A percentile compares a stretch with the other conserved stretches of the same genome.
Evolutionary conservation across 2,113 vertebrate species (phyloP).

Genomic region (Elachura formosa): DNA sequence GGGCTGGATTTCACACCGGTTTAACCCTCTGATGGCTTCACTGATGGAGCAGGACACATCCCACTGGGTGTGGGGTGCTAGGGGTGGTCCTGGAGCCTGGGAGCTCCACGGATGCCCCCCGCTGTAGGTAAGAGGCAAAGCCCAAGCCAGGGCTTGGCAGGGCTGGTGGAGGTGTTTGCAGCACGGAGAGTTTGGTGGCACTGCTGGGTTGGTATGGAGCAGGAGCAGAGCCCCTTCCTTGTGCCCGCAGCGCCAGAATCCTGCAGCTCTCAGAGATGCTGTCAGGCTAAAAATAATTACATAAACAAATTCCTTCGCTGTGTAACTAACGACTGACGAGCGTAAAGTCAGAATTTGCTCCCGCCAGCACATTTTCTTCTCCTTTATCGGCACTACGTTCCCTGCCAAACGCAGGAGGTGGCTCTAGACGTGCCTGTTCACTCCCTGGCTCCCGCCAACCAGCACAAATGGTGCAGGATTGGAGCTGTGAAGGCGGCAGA

Average conservation of each 20-base stretch:
- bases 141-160: not conserved
- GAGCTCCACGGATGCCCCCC: not conserved
- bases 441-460: not conserved
- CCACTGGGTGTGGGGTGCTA: rapidly evolving
- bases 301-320: conserved; percentile 12
- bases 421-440: not conserved
- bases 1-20: not conserved
- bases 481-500: conserved; percentile 53
- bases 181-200: not conserved
- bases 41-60: not conserved
- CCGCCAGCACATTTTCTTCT: conserved; percentile 31
- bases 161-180: not conserved
- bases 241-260: rapidly evolving
- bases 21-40: no score
- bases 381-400: not conserved
- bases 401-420: not conserved
- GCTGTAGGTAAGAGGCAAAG: not conserved
- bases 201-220: not conserved
- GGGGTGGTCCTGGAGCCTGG: not conserved
- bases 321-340: not conserved
- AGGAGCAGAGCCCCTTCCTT: not conserved
- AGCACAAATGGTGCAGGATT: not conserved
- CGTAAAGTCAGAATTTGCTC: not conserved
- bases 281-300: conserved; percentile 12
- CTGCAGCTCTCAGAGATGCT: not conserved